A percentile compares a stretch with the other conserved stretches of the same genome.
These are phyloP conservation scores for Rhagoletis zephyria DNA, from an alignment of 1,140 invertebrate genomes.

Conservation along the genomic window DNA sequence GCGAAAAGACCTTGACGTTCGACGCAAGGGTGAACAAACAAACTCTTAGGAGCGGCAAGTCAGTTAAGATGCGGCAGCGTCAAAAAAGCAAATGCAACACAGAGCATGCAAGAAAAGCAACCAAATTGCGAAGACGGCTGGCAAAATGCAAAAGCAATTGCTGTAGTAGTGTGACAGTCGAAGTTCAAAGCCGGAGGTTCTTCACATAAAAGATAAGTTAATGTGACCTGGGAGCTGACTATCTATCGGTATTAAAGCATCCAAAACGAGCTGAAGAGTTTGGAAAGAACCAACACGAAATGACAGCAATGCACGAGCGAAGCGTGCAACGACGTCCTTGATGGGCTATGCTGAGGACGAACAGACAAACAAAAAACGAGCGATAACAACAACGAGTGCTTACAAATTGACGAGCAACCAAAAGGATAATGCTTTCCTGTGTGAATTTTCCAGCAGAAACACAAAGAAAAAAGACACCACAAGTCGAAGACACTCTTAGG, in stretches of 20 bases:
- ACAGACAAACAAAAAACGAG: background rate
- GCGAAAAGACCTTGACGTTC: slow-evolving; percentile 21
- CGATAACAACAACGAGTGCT: slow-evolving; percentile 1
- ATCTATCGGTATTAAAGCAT: slow-evolving; percentile 2
- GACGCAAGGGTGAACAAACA: slow-evolving; percentile 10
- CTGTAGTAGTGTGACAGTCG: slow-evolving; percentile 6
- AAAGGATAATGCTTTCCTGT: slow-evolving; percentile 42
- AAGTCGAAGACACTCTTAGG: slow-evolving; percentile 6
- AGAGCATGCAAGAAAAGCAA: background rate
- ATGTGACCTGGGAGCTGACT: slow-evolving; percentile 52
- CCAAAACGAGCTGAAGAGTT: too few relatives aligned
- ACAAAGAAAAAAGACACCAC: background rate
- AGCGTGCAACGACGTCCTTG: slow-evolving; percentile 12
- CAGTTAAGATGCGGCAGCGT: background rate
- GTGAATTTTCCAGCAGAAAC: background rate
- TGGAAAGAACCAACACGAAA: background rate
- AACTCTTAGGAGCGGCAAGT: background rate
- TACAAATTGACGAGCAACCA: slow-evolving; percentile 12
- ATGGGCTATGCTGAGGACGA: background rate
- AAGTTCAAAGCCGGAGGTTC: slow-evolving; percentile 53
- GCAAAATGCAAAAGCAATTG: slow-evolving; percentile 49
- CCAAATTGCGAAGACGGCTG: background rate
- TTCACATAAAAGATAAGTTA: slow-evolving; percentile 54
- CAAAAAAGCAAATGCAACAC: background rate
- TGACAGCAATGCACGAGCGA: background rate